These are phyloP conservation scores for Calidris pygmaea DNA, from an alignment of 2,113 vertebrate genomes.

Conservation along the genomic window DNA sequence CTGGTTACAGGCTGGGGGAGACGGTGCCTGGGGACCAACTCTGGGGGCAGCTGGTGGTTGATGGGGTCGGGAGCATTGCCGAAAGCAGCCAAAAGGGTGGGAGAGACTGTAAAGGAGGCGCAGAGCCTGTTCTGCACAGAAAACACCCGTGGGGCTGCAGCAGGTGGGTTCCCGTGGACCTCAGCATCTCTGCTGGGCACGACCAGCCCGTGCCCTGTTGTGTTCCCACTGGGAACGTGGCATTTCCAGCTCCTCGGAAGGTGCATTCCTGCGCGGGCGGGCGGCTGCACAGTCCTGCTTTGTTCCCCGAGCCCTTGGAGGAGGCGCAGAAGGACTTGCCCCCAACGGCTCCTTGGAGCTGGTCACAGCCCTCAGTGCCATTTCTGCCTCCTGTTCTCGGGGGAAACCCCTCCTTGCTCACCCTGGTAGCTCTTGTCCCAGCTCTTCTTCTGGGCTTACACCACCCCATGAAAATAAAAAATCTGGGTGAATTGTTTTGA, in stretches of 20 bases:
- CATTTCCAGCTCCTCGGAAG: not conserved
- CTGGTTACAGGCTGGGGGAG: not conserved
- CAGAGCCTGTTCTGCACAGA: not conserved
- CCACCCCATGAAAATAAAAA: not conserved
- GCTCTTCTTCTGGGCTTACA: not conserved
- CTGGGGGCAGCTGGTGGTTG: not conserved
- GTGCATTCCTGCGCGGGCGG: not conserved
- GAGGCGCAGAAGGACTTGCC: not conserved
- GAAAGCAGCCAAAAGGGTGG: not conserved
- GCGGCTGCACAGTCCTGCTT: not conserved
- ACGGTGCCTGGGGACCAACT: not conserved
- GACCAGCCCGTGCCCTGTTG: accelerated
- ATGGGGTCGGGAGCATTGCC: accelerated
- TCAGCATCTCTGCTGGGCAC: not conserved
- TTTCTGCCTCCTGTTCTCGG: not conserved
- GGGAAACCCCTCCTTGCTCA: not conserved
- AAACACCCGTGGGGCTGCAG: not conserved
- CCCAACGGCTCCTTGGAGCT: accelerated
- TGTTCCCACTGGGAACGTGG: not conserved
- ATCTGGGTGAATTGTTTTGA: not conserved
- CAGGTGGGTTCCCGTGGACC: not conserved
- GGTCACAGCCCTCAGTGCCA: accelerated
- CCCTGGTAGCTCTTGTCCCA: not conserved
- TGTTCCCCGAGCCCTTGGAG: not conserved
- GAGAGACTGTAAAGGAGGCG: not conserved